Conservation (phyloP, 2,113 vertebrate genomes). For the Phrynosoma platyrhinos region DNA sequence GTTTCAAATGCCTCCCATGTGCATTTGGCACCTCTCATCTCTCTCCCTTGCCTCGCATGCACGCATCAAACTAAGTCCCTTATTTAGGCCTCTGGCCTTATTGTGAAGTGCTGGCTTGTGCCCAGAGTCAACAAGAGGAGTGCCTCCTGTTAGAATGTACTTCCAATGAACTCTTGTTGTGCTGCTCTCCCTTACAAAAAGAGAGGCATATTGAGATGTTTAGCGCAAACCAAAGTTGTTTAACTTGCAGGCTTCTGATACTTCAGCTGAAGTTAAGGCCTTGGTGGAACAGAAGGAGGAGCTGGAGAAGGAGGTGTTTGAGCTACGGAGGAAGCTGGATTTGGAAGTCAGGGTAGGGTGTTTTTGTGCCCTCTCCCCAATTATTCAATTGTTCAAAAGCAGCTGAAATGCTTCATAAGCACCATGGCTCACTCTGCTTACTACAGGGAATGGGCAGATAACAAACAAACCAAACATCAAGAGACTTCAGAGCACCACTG, state of each 20-base stretch:
- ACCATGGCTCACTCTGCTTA: too few relatives aligned
- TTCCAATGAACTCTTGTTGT: not conserved
- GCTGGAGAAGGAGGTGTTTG: slow-evolving; percentile 83
- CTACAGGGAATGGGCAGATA: too few relatives aligned
- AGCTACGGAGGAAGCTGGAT: slow-evolving; percentile 86
- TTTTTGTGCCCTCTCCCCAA: not conserved
- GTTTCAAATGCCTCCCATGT: too few relatives aligned
- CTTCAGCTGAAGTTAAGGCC: slow-evolving; percentile 83
- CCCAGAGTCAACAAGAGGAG: not conserved
- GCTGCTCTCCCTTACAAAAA: not conserved
- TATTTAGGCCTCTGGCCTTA: not conserved
- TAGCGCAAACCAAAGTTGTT: slow-evolving; percentile 1
- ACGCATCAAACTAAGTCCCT: not conserved
- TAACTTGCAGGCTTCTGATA: slow-evolving; percentile 78
- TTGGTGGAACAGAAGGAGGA: slow-evolving; percentile 87
- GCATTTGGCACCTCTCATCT: not conserved
- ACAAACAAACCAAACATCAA: too few relatives aligned
- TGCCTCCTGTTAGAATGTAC: not conserved
- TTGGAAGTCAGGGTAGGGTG: slow-evolving; percentile 83
- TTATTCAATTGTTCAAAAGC: too few relatives aligned
- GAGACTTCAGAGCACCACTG: not conserved
- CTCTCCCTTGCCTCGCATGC: not conserved
- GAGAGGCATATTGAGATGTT: not conserved
- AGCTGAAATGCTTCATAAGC: not conserved
- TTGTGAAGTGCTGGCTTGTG: not conserved